These are phyloP conservation scores for Limanda limanda DNA, from an alignment of 2,113 vertebrate genomes.

Conservation along the genomic window DNA sequence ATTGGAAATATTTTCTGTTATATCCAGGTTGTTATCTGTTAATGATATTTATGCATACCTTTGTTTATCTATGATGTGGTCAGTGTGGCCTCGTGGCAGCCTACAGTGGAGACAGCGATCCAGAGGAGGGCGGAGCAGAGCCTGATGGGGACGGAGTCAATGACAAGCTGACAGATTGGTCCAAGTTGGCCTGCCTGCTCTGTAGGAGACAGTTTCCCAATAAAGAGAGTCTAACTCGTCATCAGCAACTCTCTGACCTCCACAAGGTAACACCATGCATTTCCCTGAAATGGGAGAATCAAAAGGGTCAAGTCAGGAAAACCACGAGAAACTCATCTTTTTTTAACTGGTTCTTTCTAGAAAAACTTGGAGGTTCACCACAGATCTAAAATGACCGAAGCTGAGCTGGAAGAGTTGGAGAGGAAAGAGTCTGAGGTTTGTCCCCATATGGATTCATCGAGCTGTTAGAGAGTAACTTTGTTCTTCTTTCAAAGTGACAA, in stretches of 20 bases:
- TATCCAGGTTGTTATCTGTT: neutral
- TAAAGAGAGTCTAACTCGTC: constrained; percentile 91
- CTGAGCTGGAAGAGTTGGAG: constrained; percentile 95
- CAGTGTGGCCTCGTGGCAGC: constrained; percentile 95
- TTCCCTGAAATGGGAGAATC: neutral
- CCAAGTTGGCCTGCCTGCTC: constrained; percentile 94
- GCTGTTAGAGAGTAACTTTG: neutral
- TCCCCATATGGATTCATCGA: neutral
- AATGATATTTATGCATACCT: neutral
- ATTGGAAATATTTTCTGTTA: neutral
- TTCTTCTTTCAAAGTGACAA: neutral
- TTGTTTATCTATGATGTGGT: neutral
- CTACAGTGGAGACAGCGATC: constrained; percentile 97
- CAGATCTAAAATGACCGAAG: constrained; percentile 89
- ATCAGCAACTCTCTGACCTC: constrained; percentile 96
- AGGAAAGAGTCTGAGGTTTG: constrained; percentile 94
- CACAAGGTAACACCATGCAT: constrained; percentile 88
- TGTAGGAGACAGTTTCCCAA: constrained; percentile 97
- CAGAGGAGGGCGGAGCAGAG: constrained; percentile 87
- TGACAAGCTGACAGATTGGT: constrained; percentile 96
- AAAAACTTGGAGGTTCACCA: constrained; percentile 97
- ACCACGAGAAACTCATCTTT: neutral
- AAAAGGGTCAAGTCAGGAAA: neutral
- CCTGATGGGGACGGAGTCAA: constrained; percentile 86
- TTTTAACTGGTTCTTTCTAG: constrained; percentile 69